phyloP scores from a whole-genome alignment of 2,797 vertebrate genomes.

The Tenualosa thibaudeaui region DNA sequence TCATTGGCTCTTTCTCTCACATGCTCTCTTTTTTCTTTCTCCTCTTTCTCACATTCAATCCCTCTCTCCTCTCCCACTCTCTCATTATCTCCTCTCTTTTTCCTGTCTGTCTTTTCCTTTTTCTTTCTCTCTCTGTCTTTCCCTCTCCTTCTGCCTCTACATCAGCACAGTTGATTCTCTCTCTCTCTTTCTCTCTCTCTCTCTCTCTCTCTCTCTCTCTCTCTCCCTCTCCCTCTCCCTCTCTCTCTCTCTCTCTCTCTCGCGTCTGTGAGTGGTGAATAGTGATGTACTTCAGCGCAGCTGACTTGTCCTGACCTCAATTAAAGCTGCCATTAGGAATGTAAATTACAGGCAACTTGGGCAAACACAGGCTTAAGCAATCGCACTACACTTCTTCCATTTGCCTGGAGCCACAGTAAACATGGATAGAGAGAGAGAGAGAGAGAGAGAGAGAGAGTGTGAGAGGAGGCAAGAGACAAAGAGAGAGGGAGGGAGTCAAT shows the following conservation, averaged over 20 bases:
- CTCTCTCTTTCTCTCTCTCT: neutral
- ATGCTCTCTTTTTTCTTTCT: neutral
- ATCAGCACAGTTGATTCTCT: neutral
- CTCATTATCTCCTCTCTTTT: neutral
- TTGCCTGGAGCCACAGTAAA: constrained; percentile 30
- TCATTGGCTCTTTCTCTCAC: neutral
- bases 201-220: constrained; percentile 2
- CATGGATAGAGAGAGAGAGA: neutral
- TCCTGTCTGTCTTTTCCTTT: neutral
- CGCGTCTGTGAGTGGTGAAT: neutral
- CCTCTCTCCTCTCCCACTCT: neutral
- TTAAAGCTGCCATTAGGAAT: constrained; percentile 58
- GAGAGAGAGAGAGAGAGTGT: neutral
- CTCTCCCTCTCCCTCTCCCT: neutral
- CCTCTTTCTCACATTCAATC: neutral
- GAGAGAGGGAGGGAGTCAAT: neutral
- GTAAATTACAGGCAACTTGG: constrained; percentile 40
- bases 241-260: neutral
- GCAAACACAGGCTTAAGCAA: constrained; percentile 22
- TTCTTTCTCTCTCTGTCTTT: neutral
- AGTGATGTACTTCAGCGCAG: neutral
- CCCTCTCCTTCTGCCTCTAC: neutral
- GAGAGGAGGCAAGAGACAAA: neutral
- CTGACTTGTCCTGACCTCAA: constrained; percentile 34
- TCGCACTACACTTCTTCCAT: neutral